phyloP scores from a whole-genome alignment of 2,797 vertebrate genomes.

The Chelon auratus region DNA sequence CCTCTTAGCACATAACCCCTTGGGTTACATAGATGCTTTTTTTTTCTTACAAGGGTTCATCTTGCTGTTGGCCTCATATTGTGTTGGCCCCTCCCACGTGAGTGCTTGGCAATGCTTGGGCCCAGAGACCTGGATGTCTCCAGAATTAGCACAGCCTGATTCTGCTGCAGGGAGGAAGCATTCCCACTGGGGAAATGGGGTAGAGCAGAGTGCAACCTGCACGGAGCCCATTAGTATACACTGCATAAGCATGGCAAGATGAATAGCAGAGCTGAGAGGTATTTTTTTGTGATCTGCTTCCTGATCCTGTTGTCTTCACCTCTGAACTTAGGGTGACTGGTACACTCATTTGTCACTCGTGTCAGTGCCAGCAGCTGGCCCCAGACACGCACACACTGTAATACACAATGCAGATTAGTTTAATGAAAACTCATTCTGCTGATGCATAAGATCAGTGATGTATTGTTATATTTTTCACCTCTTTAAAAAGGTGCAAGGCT shows the following conservation, averaged over 20 bases:
- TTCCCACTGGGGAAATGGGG: conserved; percentile 66
- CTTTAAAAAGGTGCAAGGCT: conserved; percentile 59
- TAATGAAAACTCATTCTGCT: conserved; percentile 23
- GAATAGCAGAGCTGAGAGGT: conserved; percentile 55
- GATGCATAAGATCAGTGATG: conserved; percentile 34
- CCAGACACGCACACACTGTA: conserved; percentile 8
- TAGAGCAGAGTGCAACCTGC: conserved; percentile 61
- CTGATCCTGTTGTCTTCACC: conserved; percentile 57
- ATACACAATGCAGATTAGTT: conserved; percentile 9
- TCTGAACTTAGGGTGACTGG: conserved; percentile 59
- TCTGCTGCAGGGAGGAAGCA: conserved; percentile 66
- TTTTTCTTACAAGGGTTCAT: conserved; percentile 52
- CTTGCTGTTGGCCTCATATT: conserved; percentile 56
- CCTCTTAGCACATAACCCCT: conserved; percentile 59
- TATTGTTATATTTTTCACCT: conserved; percentile 54
- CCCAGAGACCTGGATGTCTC: conserved; percentile 74
- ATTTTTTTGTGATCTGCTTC: conserved; percentile 60
- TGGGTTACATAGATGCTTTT: conserved; percentile 55
- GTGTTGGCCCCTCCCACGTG: conserved; percentile 61
- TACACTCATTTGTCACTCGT: conserved; percentile 20
- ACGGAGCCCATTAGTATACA: conserved; percentile 71
- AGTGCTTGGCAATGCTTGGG: conserved; percentile 51
- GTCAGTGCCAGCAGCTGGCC: conserved; percentile 25
- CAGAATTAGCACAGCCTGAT: conserved; percentile 77
- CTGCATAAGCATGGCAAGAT: conserved; percentile 64